Conservation (phyloP, 2,888 invertebrate species). For the Cantharis rustica region DNA sequence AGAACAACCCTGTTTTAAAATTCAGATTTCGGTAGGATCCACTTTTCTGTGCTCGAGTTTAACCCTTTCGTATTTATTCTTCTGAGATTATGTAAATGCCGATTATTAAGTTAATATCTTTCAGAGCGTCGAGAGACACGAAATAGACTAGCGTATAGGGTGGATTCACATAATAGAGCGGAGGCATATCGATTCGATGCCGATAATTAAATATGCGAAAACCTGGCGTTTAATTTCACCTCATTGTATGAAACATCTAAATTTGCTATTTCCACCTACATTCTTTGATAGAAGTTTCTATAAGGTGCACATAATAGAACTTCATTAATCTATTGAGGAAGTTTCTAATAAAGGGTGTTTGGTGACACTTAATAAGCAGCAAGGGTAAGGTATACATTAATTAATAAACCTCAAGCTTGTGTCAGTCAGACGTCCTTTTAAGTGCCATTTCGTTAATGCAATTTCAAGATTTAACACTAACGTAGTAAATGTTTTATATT, state of each 20-base stretch:
- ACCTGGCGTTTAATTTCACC: background rate
- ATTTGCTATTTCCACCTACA: background rate
- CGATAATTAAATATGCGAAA: background rate
- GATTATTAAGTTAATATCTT: background rate
- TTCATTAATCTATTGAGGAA: slow-evolving; percentile 10
- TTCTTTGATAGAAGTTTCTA: background rate
- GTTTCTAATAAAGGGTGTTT: slow-evolving; percentile 10
- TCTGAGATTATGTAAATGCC: background rate
- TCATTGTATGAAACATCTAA: background rate
- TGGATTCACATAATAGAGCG: background rate
- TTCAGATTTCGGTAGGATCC: background rate
- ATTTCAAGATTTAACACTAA: background rate
- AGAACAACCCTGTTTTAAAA: background rate
- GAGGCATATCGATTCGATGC: background rate
- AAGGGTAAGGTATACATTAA: slow-evolving; percentile 19
- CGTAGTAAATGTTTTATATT: background rate
- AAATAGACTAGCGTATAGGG: background rate
- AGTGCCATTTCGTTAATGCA: background rate
- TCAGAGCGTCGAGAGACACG: background rate
- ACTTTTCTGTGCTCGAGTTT: background rate
- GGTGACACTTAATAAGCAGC: slow-evolving; percentile 17
- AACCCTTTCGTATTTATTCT: background rate
- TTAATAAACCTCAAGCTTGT: slow-evolving; percentile 20
- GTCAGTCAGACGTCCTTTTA: slow-evolving; percentile 18
- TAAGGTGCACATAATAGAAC: slow-evolving; percentile 9